Base-by-base conservation (phyloP, 2,113 vertebrate species). In the Argyrosomus japonicus region DNA sequence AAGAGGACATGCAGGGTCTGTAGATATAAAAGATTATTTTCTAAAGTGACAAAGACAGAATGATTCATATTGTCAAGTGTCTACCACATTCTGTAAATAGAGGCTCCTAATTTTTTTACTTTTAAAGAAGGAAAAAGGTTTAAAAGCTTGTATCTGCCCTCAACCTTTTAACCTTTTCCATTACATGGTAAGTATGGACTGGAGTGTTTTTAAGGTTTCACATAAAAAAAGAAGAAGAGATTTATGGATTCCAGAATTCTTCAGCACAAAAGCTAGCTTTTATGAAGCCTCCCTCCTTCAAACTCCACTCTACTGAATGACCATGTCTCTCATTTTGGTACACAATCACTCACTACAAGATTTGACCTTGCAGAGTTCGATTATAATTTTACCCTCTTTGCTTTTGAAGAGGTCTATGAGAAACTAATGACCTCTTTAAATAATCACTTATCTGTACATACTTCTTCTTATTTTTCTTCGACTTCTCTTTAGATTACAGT, bases 121-220 rank as follows among this genome's bases (percentile, higher is more conserved):
- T 51, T 68, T 54, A 14, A 74, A 23, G 36, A 18, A 23, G 2
- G 6, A n/a, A 32, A 77, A 67, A 3, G 72, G 7, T 40, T 51
- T n/a, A 43, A 56, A 27, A 32, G 18, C 47, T 60, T 0, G 0
- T 0, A 3, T 68, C 57, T 48, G 21, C 25, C 48, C 14, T 58
- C 19, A 40, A 40, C 58, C 18, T 68, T 54, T 77, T 2, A 54
- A 48, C 60, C 14, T 25, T 47, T 17, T 58, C 58, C 21, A 62
- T 74, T 75, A 21, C 9, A n/a, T 40, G 10, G 29, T 21, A 6
- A 18, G 15, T 10, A 14, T 2, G 3, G 7, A 2, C 1, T 6
- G 27, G 6, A 32, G 13, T 17, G 13, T 18, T 53, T 68, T 68
- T 3, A 47, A 68, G 48, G 13, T 45, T 47, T 58, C 27, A 60